Percentiles rank a stretch among this genome's conserved stretches.
Conservation (phyloP, 2,888 invertebrate genomes). For the Plebejus anna region DNA sequence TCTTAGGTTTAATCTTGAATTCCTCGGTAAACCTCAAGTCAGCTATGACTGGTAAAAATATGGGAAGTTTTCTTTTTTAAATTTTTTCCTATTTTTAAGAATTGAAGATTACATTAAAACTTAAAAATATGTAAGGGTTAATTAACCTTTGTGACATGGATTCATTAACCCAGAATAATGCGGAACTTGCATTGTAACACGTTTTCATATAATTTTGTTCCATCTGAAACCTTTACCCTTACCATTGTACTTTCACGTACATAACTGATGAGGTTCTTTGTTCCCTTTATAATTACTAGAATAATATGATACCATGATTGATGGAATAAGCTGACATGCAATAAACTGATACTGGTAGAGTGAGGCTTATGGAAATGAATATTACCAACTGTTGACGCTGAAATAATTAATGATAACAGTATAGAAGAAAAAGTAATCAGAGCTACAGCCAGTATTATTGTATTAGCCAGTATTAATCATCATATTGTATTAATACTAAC, state of each 20-base stretch:
- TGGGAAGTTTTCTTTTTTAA: no score
- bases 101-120: no score
- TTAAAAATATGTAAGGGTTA: no score
- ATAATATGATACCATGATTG: neutral
- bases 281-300: neutral
- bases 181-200: neutral
- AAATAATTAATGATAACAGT: neutral
- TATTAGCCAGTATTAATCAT: no score
- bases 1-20: no score
- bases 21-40: no score
- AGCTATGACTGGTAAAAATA: no score
- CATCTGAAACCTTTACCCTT: neutral
- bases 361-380: neutral
- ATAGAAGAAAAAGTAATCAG: neutral
- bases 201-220: neutral
- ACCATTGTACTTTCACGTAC: neutral
- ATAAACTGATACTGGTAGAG: neutral
- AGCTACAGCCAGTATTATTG: no score
- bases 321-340: neutral
- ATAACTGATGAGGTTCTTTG: neutral
- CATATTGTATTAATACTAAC: no score
- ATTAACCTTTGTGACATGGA: no score
- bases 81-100: no score
- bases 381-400: neutral
- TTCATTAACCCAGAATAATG: neutral